Evolutionary conservation across 2,113 vertebrate genomes (phyloP), one percentile per base, ranked within the genome.

Genomic region (Osmerus eperlanus): DNA sequence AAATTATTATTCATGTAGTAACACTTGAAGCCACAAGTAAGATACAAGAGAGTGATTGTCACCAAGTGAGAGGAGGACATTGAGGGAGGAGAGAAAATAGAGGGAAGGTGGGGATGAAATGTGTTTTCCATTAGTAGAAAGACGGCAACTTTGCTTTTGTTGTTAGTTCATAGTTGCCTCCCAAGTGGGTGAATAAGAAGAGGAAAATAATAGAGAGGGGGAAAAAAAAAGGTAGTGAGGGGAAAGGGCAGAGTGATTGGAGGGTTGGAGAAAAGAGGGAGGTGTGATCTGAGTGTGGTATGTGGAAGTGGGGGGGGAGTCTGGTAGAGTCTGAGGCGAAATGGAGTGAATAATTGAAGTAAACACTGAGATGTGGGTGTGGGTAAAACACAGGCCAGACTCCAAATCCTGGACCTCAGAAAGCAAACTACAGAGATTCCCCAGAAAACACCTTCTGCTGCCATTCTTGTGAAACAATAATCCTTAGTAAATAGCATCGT

Each of bases 61-160:
- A 84, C 77, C 78, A 55, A 61, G 83, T 61, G 58, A 82, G 72
- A 68, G 76, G 83, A 74, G 64, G 53, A 75, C 65, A 58, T 74
- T 56, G 69, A 67, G 67, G 76, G 73, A 76, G 70, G 76, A 77
- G 61, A 66, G 73, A 68, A 74, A 74, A 85, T 86, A 77, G 67
- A 75, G 51, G 77, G 11, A 70, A 13, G 78, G 65, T 76, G 71
- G 71, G 66, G 67, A 69, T 71, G 64, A 86, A 92, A 91, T 91
- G 86, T 93, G 92, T 90, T 91, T 92, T 89, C 74, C 77, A 91
- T 92, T 91, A 89, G 78, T 76, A 70, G 73, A 78, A 91, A 81
- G 83, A 87, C 80, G 85, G 84, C 75, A 64, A 84, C 82, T 90
- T 73, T 71, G 75, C 81, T 89, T 89, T 90, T 81, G 86, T 82